phyloP scores from a whole-genome alignment of 2,888 invertebrate species.

The Minunthozetes semirufus region DNA sequence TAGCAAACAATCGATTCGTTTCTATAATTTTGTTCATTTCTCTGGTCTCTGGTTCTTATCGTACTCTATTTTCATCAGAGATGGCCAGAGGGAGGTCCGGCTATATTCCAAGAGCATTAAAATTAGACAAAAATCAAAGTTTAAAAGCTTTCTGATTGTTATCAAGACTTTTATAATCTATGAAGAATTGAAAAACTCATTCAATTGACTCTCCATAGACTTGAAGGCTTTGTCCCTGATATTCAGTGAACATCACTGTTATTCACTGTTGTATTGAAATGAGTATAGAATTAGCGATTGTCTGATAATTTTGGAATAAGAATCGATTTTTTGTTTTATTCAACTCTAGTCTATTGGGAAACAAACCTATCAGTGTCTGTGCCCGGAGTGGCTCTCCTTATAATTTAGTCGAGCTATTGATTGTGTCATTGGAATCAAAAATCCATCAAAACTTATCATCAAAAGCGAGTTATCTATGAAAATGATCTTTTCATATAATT shows the following conservation, averaged over 20 bases:
- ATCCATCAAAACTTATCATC: slow-evolving; percentile 1
- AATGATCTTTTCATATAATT: not conserved
- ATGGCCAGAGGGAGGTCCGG: too few relatives aligned
- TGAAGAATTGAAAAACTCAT: too few relatives aligned
- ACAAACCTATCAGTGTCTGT: not conserved
- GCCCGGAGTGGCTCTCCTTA: not conserved
- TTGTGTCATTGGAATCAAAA: not conserved
- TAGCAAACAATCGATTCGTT: not conserved
- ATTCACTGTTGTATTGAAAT: not conserved
- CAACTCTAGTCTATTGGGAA: not conserved
- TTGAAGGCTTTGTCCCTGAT: not conserved
- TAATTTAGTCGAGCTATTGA: not conserved
- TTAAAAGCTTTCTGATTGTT: too few relatives aligned
- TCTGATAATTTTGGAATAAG: not conserved
- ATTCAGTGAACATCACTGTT: not conserved
- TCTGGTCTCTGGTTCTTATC: too few relatives aligned
- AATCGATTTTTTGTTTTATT: slow-evolving; percentile 3
- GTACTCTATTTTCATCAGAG: too few relatives aligned
- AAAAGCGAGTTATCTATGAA: slow-evolving; percentile 3
- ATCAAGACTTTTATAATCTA: too few relatives aligned
- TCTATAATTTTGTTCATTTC: not conserved
- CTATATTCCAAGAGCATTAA: too few relatives aligned
- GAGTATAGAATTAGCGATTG: slow-evolving; percentile 10
- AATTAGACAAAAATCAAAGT: too few relatives aligned
- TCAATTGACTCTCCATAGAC: too few relatives aligned